Base-by-base conservation (phyloP, 2,797 vertebrate genomes). In the Schizopygopsis malacanthus region DNA sequence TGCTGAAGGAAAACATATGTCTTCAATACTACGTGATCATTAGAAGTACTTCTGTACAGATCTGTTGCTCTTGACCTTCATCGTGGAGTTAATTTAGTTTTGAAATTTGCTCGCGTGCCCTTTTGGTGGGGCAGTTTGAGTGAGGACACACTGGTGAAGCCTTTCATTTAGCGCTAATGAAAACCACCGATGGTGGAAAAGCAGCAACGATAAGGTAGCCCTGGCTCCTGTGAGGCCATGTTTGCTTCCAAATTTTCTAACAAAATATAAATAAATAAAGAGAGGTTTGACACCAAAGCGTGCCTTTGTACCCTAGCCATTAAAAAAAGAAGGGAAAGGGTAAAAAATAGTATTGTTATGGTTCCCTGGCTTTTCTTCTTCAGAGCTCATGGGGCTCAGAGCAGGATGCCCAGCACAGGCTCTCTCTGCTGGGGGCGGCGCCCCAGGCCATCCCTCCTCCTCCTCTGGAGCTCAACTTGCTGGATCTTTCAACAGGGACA, bases 381-480 rank as follows among this genome's bases (percentile, higher is more conserved):
- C 91, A 93, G 94, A 92, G 93, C 52, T 92, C 88, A 93, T 89
- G 93, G 88, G 91, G 86, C 89, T 90, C 92, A 95, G 93, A 94
- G 92, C 92, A 86, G 86, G 28, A 41, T 92, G 91, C 92, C 93
- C 93, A 93, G 93, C 88, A 89, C 92, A 91, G 91, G 90, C 91
- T 94, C 93, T 93, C 92, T 93, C 94, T 94, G 94, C 94, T 94
- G 93, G 92, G 94, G 94, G 94, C 95, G 92, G 93, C 33, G 94
- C 95, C 95, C 93, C 94, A 92, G 94, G 94, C 95, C 92, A 95
- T 93, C 91, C 91, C 93, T 93, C 93, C 28, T 92, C 93, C 92
- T 92, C 93, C 92, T 90, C 90, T 92, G 91, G 82, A 75, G 45
- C 90, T 93, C 92, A 94, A 94, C 94, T 91, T 91, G 88, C 56